Base-by-base conservation (phyloP, 2,113 vertebrate species). In the Leiothrix lutea region DNA sequence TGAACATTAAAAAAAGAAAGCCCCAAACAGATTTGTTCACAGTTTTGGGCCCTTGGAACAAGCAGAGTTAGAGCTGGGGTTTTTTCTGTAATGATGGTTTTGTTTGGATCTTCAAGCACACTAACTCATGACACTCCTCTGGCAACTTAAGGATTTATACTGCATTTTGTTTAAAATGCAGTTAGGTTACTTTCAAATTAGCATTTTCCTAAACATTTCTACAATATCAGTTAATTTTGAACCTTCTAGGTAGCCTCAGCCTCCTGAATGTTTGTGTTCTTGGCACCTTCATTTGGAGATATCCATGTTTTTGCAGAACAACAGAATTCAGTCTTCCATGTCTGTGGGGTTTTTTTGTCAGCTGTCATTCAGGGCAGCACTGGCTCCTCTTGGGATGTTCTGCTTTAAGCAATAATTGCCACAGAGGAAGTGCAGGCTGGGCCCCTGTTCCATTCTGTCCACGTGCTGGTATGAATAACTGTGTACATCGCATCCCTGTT, bases 401-500 rank as follows among this genome's bases (percentile, higher is more conserved):
- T 60, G 50, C 70, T 48, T 66, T 31, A 70, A 84, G 73, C 51
- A 50, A 31, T 2, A 1, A 14, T 35, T 78, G 75, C 50, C 23
- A 2, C 40, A 36, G 53, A 54, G 40, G 24, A 33, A 51, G 19
- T 2, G 5, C 25, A 62, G 42, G 5, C 60, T 48, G 48, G 8
- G 5, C 6, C 26, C 10, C 12, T 2, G 3, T 28, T 47, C 17
- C 10, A 1, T 40, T 53, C 45, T 66, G 60, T 25, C 47, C 29
- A 44, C 6, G 11, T 42, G 42, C 36, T 78, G 74, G 15, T 20
- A 3, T 20, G n/a, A 51, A 8, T 25, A 31, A 5, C 14, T 16
- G 44, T 5, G 2, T 6, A 9, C 16, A 0, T 7, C 2, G 3
- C 36, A 26, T 11, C 51, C 23, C 23, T 3, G 1, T 15, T 6